Percentiles rank a stretch among this genome's conserved stretches.
phyloP scores from a whole-genome alignment of 2,888 invertebrate genomes.

The Microctonus brassicae region DNA sequence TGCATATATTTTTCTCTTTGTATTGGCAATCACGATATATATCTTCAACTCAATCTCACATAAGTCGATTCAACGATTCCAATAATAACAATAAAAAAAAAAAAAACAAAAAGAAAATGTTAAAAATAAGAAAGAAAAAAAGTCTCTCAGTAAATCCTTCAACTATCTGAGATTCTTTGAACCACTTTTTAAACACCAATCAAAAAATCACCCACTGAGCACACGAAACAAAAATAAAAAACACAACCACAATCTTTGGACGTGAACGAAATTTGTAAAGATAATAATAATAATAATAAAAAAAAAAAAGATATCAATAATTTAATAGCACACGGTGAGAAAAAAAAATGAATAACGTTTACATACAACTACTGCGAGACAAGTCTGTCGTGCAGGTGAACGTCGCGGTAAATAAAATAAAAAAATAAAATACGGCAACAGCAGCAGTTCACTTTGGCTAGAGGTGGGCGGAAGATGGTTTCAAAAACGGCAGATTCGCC shows the following conservation, averaged over 20 bases:
- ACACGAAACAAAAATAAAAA: not conserved
- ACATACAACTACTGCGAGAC: not conserved
- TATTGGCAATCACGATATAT: not conserved
- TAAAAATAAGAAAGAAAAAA: not conserved
- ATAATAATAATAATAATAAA: too few relatives aligned
- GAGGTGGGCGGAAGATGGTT: conserved; percentile 20
- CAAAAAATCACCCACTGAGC: conserved; percentile 14
- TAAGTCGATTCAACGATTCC: not conserved
- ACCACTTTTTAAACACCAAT: conserved; percentile 3
- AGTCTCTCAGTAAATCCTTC: not conserved
- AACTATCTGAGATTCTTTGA: not conserved
- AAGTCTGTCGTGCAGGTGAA: not conserved
- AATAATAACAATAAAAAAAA: not conserved
- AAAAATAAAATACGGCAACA: not conserved
- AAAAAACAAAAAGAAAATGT: not conserved
- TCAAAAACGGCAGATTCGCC: not conserved
- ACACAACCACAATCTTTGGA: not conserved
- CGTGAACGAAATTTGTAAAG: not conserved
- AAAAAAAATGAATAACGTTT: not conserved
- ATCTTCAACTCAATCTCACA: not conserved
- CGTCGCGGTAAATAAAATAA: not conserved
- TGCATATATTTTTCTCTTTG: not conserved
- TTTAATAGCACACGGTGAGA: not conserved
- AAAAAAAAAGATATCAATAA: not conserved
- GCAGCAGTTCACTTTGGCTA: not conserved